These are phyloP conservation scores for Phainopepla nitens DNA, from an alignment of 2,113 vertebrate genomes.

Conservation along the genomic window DNA sequence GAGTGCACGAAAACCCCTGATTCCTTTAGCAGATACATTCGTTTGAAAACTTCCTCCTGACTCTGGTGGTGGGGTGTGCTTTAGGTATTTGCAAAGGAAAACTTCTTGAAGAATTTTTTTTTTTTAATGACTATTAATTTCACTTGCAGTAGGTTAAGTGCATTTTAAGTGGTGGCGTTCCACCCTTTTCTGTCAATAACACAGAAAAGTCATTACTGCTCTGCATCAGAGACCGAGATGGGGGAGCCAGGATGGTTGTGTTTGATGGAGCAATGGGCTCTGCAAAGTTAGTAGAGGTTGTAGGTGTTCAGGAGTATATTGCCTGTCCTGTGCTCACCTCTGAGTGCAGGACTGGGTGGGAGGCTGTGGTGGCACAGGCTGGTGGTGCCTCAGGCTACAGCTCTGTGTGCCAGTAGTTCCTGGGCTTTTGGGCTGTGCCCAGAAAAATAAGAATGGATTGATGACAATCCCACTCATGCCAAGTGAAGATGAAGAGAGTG, in stretches of 20 bases:
- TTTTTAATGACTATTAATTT: background rate
- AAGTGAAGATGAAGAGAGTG: background rate
- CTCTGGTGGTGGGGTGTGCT: background rate
- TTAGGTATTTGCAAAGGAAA: background rate
- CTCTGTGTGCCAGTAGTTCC: fast-evolving
- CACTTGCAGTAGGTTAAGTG: background rate
- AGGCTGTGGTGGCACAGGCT: background rate
- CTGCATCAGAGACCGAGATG: background rate
- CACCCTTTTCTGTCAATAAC: background rate
- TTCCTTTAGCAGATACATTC: slow-evolving; percentile 45
- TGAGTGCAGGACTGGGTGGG: background rate
- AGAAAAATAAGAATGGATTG: background rate
- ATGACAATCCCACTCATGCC: fast-evolving
- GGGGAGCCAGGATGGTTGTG: background rate
- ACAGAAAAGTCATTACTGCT: background rate
- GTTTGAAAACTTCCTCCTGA: background rate
- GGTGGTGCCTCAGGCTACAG: background rate
- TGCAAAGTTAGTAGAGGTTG: background rate
- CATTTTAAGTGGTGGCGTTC: background rate
- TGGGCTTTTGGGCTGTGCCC: background rate
- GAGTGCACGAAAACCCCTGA: background rate
- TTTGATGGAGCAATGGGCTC: background rate
- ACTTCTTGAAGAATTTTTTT: background rate
- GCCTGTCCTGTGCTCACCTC: background rate
- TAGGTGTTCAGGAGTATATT: background rate